These are phyloP conservation scores for Bombus vancouverensis DNA, from an alignment of 1,140 invertebrate species.

Conservation along the genomic window DNA sequence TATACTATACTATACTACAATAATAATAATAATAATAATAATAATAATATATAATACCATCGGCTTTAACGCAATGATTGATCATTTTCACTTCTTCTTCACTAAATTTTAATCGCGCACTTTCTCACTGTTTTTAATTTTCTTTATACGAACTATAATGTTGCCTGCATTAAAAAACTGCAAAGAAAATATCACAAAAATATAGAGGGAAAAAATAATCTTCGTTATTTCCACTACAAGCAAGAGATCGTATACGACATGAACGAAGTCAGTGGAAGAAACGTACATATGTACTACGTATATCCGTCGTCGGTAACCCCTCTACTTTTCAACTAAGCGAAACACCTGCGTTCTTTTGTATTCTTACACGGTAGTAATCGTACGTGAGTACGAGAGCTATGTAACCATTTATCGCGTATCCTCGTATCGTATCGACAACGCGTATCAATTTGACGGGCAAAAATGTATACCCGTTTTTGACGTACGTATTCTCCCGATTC, in stretches of 20 bases:
- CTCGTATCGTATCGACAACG: background rate
- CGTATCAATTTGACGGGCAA: too few species aligned
- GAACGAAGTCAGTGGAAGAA: slow-evolving; percentile 57
- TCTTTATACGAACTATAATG: background rate
- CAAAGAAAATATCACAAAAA: background rate
- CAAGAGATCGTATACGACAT: slow-evolving; percentile 53
- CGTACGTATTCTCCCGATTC: too few species aligned
- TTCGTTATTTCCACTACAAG: slow-evolving; percentile 16
- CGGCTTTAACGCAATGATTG: background rate
- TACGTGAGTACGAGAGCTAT: slow-evolving; percentile 67
- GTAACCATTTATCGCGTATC: background rate
- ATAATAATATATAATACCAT: too few species aligned
- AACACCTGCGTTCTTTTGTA: slow-evolving; percentile 59
- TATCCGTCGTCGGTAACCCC: slow-evolving; percentile 58
- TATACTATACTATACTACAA: too few species aligned
- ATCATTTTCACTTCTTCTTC: background rate
- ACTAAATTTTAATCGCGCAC: background rate
- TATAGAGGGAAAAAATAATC: background rate
- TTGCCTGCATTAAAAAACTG: background rate
- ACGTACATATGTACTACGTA: slow-evolving; percentile 9
- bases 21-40: too few species aligned
- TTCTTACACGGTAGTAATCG: slow-evolving; percentile 48
- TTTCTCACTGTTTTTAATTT: background rate
- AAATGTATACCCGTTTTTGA: too few species aligned
- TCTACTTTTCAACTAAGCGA: slow-evolving; percentile 53